Base-by-base conservation (phyloP, 2,888 invertebrate species). In the Euclidia mi region DNA sequence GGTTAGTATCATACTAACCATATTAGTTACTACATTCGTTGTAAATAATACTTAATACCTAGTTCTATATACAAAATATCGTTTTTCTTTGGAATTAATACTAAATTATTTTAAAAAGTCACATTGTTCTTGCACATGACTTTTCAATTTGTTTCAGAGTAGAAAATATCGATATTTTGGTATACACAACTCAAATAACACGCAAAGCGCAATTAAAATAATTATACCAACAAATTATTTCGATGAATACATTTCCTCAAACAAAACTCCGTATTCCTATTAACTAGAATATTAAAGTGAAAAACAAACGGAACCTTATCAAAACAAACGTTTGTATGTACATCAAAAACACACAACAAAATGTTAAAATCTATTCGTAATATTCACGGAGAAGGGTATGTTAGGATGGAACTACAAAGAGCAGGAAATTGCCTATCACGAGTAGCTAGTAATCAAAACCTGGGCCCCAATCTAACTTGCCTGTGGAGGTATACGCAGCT, bases 351-450 rank as follows among this genome's bases (percentile, higher is more conserved):
- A 84, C 44, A 69, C 75, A 72, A 70, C 77, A 78, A 79, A 84
- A 85, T 79, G 81, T 86, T 87, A 84, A 89, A 90, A 87, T 88
- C 88, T 84, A 84, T 87, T 84, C 82, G 79, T 70, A 81, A 84
- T 87, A 85, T 82, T 81, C 79, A 73, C 75, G 75, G 72, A 76
- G 78, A 82, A 79, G 63, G 75, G 71, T 69, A 82, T 86, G 72
- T 67, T 60, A 88, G 90, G 90, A 89, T 85, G 79, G 73, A 25
- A 71, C 79, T 78, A 92, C 93, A 94, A 93, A 94, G 92, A 78
- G 73, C 78, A 86, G 93, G 93, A 94, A 94, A 92, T 93, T 93
- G 92, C 91, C 91, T 93, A 94, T 92, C 90, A 88, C 69, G 75
- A 82, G 80, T 83, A 83, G 83, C 83, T 82, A 89, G 90, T 88